A percentile compares a stretch with the other conserved stretches of the same genome.
Conservation (phyloP, 2,888 invertebrate genomes). For the Listrodromus nycthemerus region DNA sequence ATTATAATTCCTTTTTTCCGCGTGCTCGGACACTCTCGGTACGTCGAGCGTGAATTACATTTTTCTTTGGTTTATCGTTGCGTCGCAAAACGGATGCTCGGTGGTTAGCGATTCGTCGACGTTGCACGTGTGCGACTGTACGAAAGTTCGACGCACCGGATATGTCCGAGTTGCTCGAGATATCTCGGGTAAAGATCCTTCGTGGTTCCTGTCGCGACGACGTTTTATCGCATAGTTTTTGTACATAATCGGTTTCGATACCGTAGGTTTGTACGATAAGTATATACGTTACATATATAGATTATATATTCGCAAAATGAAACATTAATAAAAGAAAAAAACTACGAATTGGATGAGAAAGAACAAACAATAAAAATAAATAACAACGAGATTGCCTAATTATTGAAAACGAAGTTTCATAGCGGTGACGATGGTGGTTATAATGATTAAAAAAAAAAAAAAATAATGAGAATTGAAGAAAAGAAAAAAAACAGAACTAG, state of each 20-base stretch:
- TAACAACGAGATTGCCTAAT: constrained; percentile 51
- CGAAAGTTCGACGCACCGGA: constrained; percentile 46
- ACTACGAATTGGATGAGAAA: constrained; percentile 15
- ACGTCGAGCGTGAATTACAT: constrained; percentile 25
- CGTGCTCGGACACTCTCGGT: constrained; percentile 28
- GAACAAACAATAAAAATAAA: constrained; percentile 46
- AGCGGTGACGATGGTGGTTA: background rate
- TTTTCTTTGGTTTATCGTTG: constrained; percentile 60
- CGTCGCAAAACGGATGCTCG: constrained; percentile 64
- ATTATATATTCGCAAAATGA: constrained; percentile 60
- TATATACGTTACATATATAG: constrained; percentile 66
- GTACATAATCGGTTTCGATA: constrained; percentile 63
- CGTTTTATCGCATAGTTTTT: constrained; percentile 70
- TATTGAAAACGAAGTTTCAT: constrained; percentile 39
- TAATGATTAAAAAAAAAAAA: constrained; percentile 8
- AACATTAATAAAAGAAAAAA: constrained; percentile 29
- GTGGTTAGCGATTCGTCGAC: constrained; percentile 16
- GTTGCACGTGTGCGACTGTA: constrained; percentile 44
- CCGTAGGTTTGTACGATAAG: constrained; percentile 66
- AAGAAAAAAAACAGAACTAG: constrained; percentile 31
- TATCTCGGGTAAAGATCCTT: constrained; percentile 58
- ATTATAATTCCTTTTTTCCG: background rate
- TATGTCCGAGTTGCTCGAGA: constrained; percentile 50
- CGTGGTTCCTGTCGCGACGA: constrained; percentile 42
- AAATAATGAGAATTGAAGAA: constrained; percentile 30